Base-by-base conservation (phyloP, 2,888 invertebrate genomes). In the Amphimallon solstitiale region DNA sequence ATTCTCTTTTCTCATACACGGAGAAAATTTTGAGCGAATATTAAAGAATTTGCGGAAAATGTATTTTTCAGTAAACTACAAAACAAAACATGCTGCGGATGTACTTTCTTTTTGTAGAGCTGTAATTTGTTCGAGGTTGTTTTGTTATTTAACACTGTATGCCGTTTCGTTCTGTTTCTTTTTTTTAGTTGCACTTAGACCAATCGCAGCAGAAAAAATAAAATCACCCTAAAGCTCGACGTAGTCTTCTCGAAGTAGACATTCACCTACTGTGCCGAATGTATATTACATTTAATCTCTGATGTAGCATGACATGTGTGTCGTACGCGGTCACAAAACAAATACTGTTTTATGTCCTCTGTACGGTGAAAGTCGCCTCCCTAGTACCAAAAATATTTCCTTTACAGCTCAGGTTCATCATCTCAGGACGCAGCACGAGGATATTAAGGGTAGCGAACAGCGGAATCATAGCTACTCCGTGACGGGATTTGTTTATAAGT, bases 201-300 rank as follows among this genome's bases (percentile, higher is more conserved):
- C 43, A 23, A 34, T 1, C 43, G 56, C 43, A 56, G 17, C 6
- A 15, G 10, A 21, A 12, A 40, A 54, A 21, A 38, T n/a, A n/a
- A 56, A 56, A 56, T 40, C 56, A 43, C 56, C n/a, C 56, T 59
- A 59, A 59, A 43, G 38, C 43, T 43, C 4, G 9, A 9, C 56
- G 29, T 15, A n/a, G 19, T 49, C 52, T 29, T 15, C 43, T 59
- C 14, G 43, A 59, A 59, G 38, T 29, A 59, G 43, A 59, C 43
- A 59, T 43, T 59, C 17, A 29, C 43, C 34, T 59, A 43, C 43
- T 43, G 56, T 43, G 40, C 43, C 43, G 43, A 59, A 59, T 59
- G 56, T 59, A 59, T 59, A 59, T 59, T 59, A 59, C 56, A 59
- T 59, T 59, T 59, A 59, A 59, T 59, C 56, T 59, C 56, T 59